Evolutionary conservation across 2,888 invertebrate species (phyloP), one percentile per base, ranked within the genome.

Genomic region (Epinotia bilunana): DNA sequence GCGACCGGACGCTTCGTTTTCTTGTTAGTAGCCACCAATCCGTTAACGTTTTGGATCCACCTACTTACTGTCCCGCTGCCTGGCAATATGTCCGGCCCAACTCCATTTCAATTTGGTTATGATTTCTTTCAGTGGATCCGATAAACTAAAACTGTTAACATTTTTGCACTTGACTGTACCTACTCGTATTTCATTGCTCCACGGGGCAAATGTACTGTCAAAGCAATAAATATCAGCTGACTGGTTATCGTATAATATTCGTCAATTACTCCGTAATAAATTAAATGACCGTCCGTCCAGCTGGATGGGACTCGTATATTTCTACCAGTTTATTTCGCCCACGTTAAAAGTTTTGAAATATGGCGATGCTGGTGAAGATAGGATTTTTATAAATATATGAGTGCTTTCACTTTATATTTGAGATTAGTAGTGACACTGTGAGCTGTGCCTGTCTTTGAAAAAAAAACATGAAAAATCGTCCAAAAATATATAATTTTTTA

Each of bases 241-340:
- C 55, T 49, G 16, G 43, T 18, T 58, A 57, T 72, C 58, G 28
- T 64, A 49, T 65, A 49, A 65, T 58, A 72, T 65, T 65, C 55
- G 46, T 64, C 72, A 72, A 72, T 72, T 64, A 64, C 63, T 4
- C 1, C 20, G 60, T 60, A 53, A 73, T 73, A 67, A 67, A 72
- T 72, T 49, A 73, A 72, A 65, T 53, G 65, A 33, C 39, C 20
- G 49, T 20, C 60, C 60, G 60, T 33, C 65, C 16, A 33, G 33
- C 33, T 33, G 60, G 60, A 65, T 20, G 39, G 33, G 11, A 46
- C 64, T 67, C 65, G 49, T 60, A 60, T 73, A 60, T 73, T 73
- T 60, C 61, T 65, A 3, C 13, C 12, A 39, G 1, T 60, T 65
- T 65, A 72, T 65, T 65, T 57, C 55, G 18, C 72, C 72, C 18